phyloP scores from a whole-genome alignment of 2,113 vertebrate species.

The Willisornis vidua region DNA sequence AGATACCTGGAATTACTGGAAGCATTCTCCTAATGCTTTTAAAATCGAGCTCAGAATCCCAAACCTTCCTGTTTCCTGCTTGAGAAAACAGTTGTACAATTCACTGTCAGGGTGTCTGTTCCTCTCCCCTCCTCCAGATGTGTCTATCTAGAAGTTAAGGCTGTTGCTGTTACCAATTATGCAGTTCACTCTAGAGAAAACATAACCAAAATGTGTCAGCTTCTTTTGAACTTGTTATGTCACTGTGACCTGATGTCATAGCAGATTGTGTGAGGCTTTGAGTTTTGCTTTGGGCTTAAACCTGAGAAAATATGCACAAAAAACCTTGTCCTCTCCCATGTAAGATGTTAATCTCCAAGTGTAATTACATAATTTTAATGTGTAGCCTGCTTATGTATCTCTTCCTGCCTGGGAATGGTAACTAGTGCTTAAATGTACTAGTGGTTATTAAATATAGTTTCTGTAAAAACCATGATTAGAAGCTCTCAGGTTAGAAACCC shows the following conservation, averaged over 20 bases:
- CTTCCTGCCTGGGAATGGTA: background rate
- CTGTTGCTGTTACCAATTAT: background rate
- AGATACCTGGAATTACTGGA: background rate
- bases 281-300: background rate
- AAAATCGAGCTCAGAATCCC: background rate
- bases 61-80: background rate
- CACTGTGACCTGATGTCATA: conserved; percentile 29
- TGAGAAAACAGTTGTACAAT: background rate
- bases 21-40: background rate
- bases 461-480: background rate
- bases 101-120: background rate
- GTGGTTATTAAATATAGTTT: background rate
- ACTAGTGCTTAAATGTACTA: background rate
- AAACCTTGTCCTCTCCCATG: background rate
- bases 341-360: background rate
- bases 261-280: background rate
- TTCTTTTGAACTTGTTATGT: background rate
- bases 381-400: background rate
- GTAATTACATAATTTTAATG: background rate
- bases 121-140: background rate
- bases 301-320: background rate
- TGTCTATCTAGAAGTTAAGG: background rate
- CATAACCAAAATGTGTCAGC: background rate
- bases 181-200: conserved; percentile 7
- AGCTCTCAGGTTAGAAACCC: background rate